Conservation (phyloP, 92 coral and sea anemone species). For the Actinostola sp. region DNA sequence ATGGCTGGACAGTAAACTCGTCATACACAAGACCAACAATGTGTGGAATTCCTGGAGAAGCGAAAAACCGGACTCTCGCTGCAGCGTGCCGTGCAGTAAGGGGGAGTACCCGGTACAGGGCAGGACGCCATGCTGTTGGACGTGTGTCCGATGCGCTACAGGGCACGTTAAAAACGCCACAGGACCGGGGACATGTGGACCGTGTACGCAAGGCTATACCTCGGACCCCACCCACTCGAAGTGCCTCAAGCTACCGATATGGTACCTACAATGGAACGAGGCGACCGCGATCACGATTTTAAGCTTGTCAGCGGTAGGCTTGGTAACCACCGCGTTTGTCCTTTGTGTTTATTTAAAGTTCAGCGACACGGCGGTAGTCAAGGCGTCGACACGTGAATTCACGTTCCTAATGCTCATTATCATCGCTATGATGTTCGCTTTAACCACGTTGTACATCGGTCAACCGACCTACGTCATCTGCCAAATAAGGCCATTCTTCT, state of each 20-base stretch:
- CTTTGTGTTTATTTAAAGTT: slow-evolving; percentile 65
- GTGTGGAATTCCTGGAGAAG: slow-evolving; percentile 82
- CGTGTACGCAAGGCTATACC: slow-evolving; percentile 67
- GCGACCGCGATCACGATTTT: slow-evolving; percentile 62
- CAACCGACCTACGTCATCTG: slow-evolving; percentile 68
- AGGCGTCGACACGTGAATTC: slow-evolving; percentile 91
- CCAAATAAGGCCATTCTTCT: slow-evolving; percentile 71
- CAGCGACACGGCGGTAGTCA: slow-evolving; percentile 87
- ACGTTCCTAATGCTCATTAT: slow-evolving; percentile 72
- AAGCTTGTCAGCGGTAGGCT: slow-evolving; percentile 61
- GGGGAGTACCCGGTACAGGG: slow-evolving; percentile 89
- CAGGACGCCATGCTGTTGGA: slow-evolving; percentile 84
- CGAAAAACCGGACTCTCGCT: slow-evolving; percentile 70
- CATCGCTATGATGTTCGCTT: slow-evolving; percentile 70
- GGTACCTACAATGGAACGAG: slow-evolving; percentile 75
- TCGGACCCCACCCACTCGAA: slow-evolving; percentile 62
- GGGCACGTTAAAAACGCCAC: slow-evolving; percentile 69
- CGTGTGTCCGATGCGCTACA: slow-evolving; percentile 79
- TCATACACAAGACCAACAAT: slow-evolving; percentile 48
- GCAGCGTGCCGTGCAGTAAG: slow-evolving; percentile 76
- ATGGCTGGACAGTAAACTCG: slow-evolving; percentile 67
- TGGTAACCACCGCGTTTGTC: slow-evolving; percentile 67
- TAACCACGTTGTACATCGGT: slow-evolving; percentile 74
- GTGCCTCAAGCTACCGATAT: slow-evolving; percentile 80
- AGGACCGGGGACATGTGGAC: slow-evolving; percentile 61